Conservation (phyloP, 2,113 vertebrate genomes). For the Charadrius vociferus region DNA sequence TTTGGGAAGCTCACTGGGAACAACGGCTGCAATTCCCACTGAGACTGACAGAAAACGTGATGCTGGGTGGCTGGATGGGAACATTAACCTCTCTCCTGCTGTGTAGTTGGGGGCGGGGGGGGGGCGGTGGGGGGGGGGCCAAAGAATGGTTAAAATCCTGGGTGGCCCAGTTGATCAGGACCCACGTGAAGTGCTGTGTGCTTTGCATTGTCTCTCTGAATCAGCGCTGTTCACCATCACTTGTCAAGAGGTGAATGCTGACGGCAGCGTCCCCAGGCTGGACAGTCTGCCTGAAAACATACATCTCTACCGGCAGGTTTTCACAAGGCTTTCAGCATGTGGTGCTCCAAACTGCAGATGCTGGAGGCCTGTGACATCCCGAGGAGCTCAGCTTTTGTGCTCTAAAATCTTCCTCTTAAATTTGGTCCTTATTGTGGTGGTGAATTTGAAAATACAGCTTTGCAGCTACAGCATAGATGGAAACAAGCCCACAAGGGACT, state of each 20-base stretch:
- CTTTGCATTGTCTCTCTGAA: not conserved
- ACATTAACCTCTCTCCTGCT: not conserved
- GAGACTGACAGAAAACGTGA: not conserved
- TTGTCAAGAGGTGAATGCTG: not conserved
- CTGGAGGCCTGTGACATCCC: not conserved
- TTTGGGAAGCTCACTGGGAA: not conserved
- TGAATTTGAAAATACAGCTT: not conserved
- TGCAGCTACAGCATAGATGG: not conserved
- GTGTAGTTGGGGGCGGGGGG: too few species aligned
- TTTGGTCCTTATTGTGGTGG: not conserved
- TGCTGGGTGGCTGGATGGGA: not conserved
- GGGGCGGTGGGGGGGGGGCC: too few species aligned
- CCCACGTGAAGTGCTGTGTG: not conserved
- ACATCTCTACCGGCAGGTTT: not conserved
- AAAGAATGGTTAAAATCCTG: not conserved
- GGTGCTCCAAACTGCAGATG: not conserved
- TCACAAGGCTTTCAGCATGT: not conserved
- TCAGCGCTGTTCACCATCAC: not conserved
- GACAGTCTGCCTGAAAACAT: not conserved
- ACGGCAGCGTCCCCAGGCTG: accelerated
- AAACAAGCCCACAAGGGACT: accelerated
- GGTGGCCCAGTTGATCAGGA: not conserved
- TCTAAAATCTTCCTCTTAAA: not conserved
- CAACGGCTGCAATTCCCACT: not conserved
- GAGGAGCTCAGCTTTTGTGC: not conserved